Evolutionary conservation across 64 coral and sea anemone genomes (phyloP), one percentile per base, ranked within the genome.

Genomic region (Dendrophyllia cribrosa): DNA sequence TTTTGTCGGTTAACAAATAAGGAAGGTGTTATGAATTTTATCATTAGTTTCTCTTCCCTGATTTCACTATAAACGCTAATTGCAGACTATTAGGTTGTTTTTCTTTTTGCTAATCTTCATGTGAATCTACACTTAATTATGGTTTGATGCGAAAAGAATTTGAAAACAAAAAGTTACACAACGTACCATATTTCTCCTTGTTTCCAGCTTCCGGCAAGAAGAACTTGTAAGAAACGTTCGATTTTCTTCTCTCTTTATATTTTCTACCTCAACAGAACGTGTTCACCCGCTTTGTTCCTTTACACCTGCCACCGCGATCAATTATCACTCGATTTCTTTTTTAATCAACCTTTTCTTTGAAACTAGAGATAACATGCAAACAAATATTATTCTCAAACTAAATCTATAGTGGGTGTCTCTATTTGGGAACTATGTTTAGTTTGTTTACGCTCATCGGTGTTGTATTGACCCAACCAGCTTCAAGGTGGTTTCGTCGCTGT

Each of bases 131-230:
- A 12, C 7, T 77, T 52, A 23, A 24, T 48, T 46, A 83, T 46
- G 3, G 17, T 83, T 64, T 43, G 9, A 80, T 58, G 34, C 16
- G 13, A 50, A 22, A 16, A 61, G 23, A 59, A 17, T 14, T 55
- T 4, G 22, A 79, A 60, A 25, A 34, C 22, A 59, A 70, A 25
- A 24, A 59, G 55, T 60, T 58, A 5, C 17, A 23, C 8, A 80
- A 61, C 53, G 12, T 80, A 80, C 77, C 77, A 34, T 80, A 23
- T 11, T 80, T 80, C 45, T 59, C 11, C 22, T 78, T 58, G 14
- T 80, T 55, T 62, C 34, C 61, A 61, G 77, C 24, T 80, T 44
- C 24, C 6, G 16, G 20, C 43, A 43, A 43, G 23, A 22, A 24
- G 67, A 4, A n/a, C 20, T 14, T 4, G 6, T 50, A 15, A 75